phyloP scores from a whole-genome alignment of 2,113 vertebrate genomes.

The Rhea americana region DNA sequence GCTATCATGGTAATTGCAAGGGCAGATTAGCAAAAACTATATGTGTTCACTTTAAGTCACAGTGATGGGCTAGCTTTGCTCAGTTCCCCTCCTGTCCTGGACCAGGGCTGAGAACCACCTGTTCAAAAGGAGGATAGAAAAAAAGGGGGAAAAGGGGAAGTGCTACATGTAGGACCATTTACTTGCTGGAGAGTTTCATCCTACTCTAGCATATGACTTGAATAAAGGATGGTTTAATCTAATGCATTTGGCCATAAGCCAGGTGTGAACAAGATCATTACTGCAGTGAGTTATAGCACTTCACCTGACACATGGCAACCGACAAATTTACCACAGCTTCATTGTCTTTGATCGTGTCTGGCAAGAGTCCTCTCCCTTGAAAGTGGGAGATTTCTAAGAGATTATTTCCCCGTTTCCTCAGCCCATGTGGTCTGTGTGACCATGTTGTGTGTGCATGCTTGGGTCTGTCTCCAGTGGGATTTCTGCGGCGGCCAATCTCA shows the following conservation, averaged over 20 bases:
- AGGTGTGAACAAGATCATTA: not conserved
- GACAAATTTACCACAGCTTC: not conserved
- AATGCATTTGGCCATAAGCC: not conserved
- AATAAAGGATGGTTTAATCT: not conserved
- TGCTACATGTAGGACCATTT: accelerated
- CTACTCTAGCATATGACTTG: not conserved
- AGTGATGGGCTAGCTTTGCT: not conserved
- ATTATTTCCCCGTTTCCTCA: not conserved
- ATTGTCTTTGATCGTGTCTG: not conserved
- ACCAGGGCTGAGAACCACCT: accelerated
- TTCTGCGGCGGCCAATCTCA: not conserved
- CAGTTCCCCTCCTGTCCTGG: not conserved
- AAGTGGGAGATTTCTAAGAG: not conserved
- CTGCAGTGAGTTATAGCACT: not conserved
- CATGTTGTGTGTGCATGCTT: accelerated
- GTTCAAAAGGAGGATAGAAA: not conserved
- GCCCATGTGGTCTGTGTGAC: accelerated
- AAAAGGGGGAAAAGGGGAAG: not conserved
- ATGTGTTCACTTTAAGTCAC: too few relatives aligned
- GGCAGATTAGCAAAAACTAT: not conserved
- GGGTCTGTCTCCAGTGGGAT: not conserved
- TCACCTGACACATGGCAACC: not conserved
- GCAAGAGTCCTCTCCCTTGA: not conserved
- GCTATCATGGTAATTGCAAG: accelerated
- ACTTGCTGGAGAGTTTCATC: not conserved